A percentile compares a stretch with the other conserved stretches of the same genome.
Conservation (phyloP, 2,888 invertebrate genomes). For the Drosophila tanythrix region DNA sequence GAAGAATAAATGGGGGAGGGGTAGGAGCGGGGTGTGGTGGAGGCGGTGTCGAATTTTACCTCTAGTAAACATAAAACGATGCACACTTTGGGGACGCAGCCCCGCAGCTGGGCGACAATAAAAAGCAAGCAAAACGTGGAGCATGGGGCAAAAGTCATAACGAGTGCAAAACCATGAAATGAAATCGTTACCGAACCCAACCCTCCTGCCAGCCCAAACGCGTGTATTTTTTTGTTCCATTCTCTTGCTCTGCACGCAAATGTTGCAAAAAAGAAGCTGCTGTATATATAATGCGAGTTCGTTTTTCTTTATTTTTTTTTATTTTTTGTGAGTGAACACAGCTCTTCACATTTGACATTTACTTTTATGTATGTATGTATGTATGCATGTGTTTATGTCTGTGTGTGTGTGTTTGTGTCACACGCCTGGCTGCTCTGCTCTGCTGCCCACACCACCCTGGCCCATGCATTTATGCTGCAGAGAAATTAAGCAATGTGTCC, state of each 20-base stretch:
- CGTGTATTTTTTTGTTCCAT: conserved; percentile 16
- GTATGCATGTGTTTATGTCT: conserved; percentile 16
- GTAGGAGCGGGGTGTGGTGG: conserved; percentile 5
- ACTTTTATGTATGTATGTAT: conserved; percentile 44
- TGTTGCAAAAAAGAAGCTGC: conserved; percentile 48
- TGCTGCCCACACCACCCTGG: conserved; percentile 12
- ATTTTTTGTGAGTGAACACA: conserved; percentile 22
- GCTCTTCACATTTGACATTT: conserved; percentile 71
- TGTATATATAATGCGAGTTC: conserved; percentile 56
- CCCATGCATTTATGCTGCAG: conserved; percentile 53
- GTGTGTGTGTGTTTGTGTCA: conserved; percentile 42
- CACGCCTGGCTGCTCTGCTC: conserved; percentile 60
- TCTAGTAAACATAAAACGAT: conserved; percentile 74
- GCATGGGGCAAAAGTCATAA: conserved; percentile 72
- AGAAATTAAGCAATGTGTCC: conserved; percentile 78
- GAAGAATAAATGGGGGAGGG: neutral
- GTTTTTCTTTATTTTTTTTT: conserved; percentile 14
- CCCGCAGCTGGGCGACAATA: conserved; percentile 74
- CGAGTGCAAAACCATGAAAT: conserved; percentile 82
- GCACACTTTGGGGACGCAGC: conserved; percentile 72
- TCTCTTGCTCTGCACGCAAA: conserved; percentile 40
- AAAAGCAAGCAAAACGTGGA: conserved; percentile 63
- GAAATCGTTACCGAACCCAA: conserved; percentile 73
- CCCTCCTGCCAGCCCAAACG: conserved; percentile 14
- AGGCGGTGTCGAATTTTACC: conserved; percentile 54